These are phyloP conservation scores for Lacanobia wlatinum DNA, from an alignment of 2,888 invertebrate species.

Conservation along the genomic window DNA sequence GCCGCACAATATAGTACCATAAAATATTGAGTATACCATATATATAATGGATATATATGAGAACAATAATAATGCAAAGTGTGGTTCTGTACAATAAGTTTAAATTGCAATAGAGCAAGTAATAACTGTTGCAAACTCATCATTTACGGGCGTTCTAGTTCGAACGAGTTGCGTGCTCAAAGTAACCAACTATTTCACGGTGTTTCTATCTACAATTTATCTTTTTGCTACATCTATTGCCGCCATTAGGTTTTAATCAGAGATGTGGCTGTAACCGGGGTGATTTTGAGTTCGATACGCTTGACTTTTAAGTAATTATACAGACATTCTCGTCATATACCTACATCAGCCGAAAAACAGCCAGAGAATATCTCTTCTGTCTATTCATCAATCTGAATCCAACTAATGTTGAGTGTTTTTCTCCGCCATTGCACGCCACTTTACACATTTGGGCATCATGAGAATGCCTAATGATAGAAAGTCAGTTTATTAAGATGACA, in stretches of 20 bases:
- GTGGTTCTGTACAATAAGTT: constrained; percentile 22
- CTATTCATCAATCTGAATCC: not conserved
- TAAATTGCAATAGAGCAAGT: constrained; percentile 32
- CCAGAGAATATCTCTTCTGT: not conserved
- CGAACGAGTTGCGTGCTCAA: constrained; percentile 27
- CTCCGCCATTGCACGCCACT: not conserved
- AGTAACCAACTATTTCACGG: constrained; percentile 20
- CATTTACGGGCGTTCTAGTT: constrained; percentile 38
- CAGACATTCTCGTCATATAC: too few species aligned
- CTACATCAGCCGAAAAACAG: too few species aligned
- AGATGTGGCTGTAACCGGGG: not conserved
- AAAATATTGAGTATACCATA: too few species aligned
- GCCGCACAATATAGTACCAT: too few species aligned
- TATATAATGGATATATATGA: not conserved
- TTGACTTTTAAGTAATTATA: too few species aligned
- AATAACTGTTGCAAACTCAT: constrained; percentile 48
- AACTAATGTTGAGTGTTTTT: not conserved
- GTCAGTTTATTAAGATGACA: not conserved
- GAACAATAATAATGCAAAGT: constrained; percentile 8
- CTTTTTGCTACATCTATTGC: constrained; percentile 1
- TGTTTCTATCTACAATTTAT: constrained; percentile 20
- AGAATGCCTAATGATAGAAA: not conserved
- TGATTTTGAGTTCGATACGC: not conserved
- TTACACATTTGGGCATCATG: not conserved
- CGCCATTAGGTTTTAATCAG: not conserved